Percentiles rank a stretch among this genome's conserved stretches.
phyloP scores from a whole-genome alignment of 53 echinoderm and acorn worm genomes.

The Holothuria scabra region DNA sequence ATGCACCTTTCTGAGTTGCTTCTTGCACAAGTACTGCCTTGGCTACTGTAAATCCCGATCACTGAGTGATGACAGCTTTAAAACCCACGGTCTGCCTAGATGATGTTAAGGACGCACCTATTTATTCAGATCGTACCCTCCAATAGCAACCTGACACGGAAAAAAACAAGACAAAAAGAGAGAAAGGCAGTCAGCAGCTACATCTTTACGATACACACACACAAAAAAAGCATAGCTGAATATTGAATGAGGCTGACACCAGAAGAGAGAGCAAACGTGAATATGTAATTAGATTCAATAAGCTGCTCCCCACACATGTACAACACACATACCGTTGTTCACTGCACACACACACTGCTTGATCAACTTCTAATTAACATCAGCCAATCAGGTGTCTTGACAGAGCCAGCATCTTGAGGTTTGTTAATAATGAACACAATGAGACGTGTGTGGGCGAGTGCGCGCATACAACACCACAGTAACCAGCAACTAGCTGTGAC shows the following conservation, averaged over 20 bases:
- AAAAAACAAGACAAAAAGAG: slow-evolving; percentile 20
- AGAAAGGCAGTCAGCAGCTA: slow-evolving; percentile 18
- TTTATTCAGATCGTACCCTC: slow-evolving; percentile 44
- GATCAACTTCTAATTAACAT: slow-evolving; percentile 40
- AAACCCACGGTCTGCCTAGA: slow-evolving; percentile 41
- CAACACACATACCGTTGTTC: slow-evolving; percentile 25
- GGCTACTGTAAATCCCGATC: slow-evolving; percentile 40
- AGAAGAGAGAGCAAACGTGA: slow-evolving; percentile 37
- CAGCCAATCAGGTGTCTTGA: slow-evolving; percentile 28
- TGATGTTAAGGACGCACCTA: slow-evolving; percentile 39
- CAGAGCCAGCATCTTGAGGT: background rate
- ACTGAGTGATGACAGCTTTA: slow-evolving; percentile 32
- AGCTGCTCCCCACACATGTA: slow-evolving; percentile 25
- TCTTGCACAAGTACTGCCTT: slow-evolving; percentile 13
- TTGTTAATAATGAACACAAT: slow-evolving; percentile 46
- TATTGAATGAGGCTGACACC: slow-evolving; percentile 37
- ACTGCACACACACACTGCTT: slow-evolving; percentile 27
- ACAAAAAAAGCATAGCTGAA: slow-evolving; percentile 40
- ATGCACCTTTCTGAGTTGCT: slow-evolving; percentile 33
- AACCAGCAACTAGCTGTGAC: background rate
- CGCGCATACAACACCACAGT: background rate
- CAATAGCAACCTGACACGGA: slow-evolving; percentile 53
- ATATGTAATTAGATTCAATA: slow-evolving; percentile 40
- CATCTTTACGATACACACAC: slow-evolving; percentile 15
- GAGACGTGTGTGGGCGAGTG: slow-evolving; percentile 20